Percentiles rank a stretch among this genome's conserved stretches.
phyloP scores from a whole-genome alignment of 2,113 vertebrate species.

The Cyprinus carpio region DNA sequence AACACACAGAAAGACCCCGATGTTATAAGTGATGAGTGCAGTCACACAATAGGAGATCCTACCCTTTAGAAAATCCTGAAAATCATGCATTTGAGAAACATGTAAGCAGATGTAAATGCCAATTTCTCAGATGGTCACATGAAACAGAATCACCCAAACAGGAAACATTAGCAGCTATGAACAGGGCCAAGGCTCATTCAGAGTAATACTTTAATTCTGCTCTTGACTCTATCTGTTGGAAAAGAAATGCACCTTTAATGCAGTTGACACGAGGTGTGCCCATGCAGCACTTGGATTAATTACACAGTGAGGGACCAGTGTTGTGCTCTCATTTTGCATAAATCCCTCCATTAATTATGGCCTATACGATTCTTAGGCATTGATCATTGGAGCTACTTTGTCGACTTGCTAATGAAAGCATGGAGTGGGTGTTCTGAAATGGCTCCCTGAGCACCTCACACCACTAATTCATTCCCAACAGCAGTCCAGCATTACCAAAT shows the following conservation, averaged over 20 bases:
- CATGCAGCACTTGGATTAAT: constrained; percentile 61
- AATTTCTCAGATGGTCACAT: not conserved
- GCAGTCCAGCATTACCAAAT: constrained; percentile 37
- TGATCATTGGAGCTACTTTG: constrained; percentile 50
- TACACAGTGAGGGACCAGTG: constrained; percentile 57
- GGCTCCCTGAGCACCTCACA: constrained; percentile 5
- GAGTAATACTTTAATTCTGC: not conserved
- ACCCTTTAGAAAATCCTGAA: too few species aligned
- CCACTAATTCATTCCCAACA: constrained; percentile 29
- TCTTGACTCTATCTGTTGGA: not conserved
- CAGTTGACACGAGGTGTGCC: constrained; percentile 46
- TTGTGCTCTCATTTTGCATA: constrained; percentile 55
- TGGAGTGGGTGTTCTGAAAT: constrained; percentile 47
- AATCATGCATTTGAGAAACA: too few species aligned
- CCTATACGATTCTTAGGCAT: constrained; percentile 53
- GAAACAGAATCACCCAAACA: not conserved
- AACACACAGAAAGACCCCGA: too few species aligned
- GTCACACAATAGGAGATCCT: too few species aligned
- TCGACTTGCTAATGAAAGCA: constrained; percentile 62
- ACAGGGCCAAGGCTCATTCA: not conserved
- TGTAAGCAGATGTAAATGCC: not conserved
- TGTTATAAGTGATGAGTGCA: too few species aligned
- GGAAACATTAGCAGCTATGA: not conserved
- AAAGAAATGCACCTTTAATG: not conserved
- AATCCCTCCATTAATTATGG: constrained; percentile 54